phyloP scores from a whole-genome alignment of 2,888 invertebrate species.

The Lypha dubia region DNA sequence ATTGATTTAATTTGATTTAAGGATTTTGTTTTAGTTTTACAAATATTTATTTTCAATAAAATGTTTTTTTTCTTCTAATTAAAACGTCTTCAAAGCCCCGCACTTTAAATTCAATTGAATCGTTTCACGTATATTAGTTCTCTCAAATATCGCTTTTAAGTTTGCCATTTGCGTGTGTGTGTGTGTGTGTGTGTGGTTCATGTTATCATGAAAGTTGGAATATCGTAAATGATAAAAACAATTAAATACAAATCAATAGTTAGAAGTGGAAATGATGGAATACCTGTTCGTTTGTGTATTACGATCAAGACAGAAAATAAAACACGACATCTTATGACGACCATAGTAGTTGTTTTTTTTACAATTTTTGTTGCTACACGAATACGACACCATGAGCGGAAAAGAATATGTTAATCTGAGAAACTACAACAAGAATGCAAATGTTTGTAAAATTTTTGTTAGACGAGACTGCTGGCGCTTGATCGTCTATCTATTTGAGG shows the following conservation, averaged over 20 bases:
- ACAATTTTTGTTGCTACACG: not conserved
- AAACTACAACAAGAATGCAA: not conserved
- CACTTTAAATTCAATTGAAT: slow-evolving; percentile 74
- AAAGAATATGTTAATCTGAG: not conserved
- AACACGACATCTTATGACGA: not conserved
- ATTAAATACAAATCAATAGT: slow-evolving; percentile 27
- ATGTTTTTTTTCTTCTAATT: slow-evolving; percentile 25
- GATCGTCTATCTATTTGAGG: not conserved
- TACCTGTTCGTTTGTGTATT: slow-evolving; percentile 1
- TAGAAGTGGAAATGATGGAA: not conserved
- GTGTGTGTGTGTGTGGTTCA: slow-evolving; percentile 28
- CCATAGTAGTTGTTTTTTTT: slow-evolving; percentile 1
- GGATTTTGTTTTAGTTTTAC: not conserved
- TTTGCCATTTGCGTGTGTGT: no score
- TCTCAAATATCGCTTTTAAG: slow-evolving; percentile 73
- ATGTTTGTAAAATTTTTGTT: not conserved
- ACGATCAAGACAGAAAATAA: not conserved
- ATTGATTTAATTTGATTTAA: slow-evolving; percentile 22
- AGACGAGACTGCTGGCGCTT: not conserved
- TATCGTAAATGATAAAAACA: slow-evolving; percentile 67
- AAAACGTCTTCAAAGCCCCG: slow-evolving; percentile 74
- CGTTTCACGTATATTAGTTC: slow-evolving; percentile 33
- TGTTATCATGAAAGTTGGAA: slow-evolving; percentile 59
- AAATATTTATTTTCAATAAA: not conserved
- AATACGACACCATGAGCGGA: not conserved